phyloP scores from a whole-genome alignment of 2,797 vertebrate genomes.

The Hoplostethus mediterraneus region DNA sequence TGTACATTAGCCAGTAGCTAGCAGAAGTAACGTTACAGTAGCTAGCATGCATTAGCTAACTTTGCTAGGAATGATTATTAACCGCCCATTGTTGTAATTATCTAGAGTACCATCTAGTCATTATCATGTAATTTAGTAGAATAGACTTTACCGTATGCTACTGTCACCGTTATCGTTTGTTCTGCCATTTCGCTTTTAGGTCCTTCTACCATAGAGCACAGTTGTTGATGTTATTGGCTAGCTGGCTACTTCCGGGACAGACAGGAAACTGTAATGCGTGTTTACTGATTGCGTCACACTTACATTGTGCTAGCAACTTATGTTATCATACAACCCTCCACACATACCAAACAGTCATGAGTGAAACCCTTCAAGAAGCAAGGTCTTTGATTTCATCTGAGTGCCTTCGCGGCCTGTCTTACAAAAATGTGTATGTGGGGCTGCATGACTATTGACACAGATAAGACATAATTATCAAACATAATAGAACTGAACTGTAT shows the following conservation, averaged over 20 bases:
- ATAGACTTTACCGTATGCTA: constrained; percentile 82
- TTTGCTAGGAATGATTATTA: not conserved
- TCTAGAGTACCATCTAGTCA: too few species aligned
- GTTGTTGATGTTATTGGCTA: constrained; percentile 6
- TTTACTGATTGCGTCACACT: not conserved
- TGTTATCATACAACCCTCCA: too few species aligned
- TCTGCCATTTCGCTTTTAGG: constrained; percentile 75
- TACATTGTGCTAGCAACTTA: not conserved
- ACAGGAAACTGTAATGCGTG: constrained; percentile 50
- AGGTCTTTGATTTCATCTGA: not conserved
- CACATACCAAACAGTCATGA: too few species aligned
- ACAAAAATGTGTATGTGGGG: constrained; percentile 21
- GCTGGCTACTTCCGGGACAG: constrained; percentile 61
- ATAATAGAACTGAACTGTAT: not conserved
- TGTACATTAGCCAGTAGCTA: constrained; percentile 26
- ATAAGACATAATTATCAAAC: not conserved
- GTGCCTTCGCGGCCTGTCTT: not conserved
- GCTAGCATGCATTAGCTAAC: not conserved
- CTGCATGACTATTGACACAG: constrained; percentile 12
- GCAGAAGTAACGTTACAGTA: not conserved
- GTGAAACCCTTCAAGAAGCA: too few species aligned
- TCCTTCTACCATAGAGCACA: constrained; percentile 44
- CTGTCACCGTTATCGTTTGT: constrained; percentile 81
- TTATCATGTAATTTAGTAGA: not conserved
- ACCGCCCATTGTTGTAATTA: not conserved